Conservation (phyloP, 2,113 vertebrate genomes). For the Typhlomys cinereus region DNA sequence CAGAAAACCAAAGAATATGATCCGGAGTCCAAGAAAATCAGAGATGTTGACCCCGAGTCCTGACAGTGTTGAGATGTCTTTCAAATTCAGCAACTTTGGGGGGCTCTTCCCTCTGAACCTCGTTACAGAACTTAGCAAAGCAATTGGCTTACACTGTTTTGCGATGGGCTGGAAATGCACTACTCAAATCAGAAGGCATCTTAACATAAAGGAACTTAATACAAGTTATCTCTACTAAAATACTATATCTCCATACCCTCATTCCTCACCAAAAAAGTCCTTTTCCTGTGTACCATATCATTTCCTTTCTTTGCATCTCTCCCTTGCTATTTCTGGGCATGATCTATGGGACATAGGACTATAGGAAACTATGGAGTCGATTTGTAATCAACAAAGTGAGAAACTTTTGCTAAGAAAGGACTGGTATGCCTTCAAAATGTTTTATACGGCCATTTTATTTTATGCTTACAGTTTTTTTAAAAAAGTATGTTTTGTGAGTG, state of each 20-base stretch:
- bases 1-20: no score
- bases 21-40: no score
- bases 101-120: background rate
- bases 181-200: slow-evolving; percentile 35
- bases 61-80: slow-evolving; percentile 17
- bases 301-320: background rate
- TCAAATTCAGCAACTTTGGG: background rate
- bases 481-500: background rate
- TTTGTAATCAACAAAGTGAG: background rate
- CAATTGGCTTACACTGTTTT: background rate
- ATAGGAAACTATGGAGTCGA: background rate
- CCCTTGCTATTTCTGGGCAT: background rate
- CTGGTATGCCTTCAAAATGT: slow-evolving; percentile 25
- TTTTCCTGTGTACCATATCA: background rate
- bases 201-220: background rate
- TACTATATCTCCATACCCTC: no score
- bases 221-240: background rate
- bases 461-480: background rate
- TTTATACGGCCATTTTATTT: background rate
- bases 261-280: background rate
- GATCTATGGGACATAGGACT: background rate
- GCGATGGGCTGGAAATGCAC: background rate
- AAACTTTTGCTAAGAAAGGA: slow-evolving; percentile 39
- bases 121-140: background rate
- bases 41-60: background rate